Evolutionary conservation across 2,797 vertebrate genomes (phyloP), one percentile per base, ranked within the genome.

Genomic region (Alosa sapidissima): DNA sequence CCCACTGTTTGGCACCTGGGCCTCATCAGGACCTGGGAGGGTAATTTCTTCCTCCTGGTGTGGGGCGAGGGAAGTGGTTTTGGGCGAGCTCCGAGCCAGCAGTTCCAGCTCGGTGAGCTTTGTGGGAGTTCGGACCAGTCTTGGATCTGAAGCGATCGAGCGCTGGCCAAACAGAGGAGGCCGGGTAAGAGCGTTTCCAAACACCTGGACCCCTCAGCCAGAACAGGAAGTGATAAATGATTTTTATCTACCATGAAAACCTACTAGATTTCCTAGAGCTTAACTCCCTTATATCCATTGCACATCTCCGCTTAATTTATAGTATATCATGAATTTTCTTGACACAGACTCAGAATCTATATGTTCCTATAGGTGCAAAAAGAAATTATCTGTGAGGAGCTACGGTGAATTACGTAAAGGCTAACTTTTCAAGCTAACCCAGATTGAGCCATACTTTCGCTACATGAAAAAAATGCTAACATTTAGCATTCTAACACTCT

Each of bases 81-180:
- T 78, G 75, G 85, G 82, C 85, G 51, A 87, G 87, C 51, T 86
- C 83, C 85, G 81, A 75, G 72, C 72, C 19, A 86, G 85, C 65
- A 36, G 84, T 84, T 87, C 52, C 60, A 85, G 87, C 86, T 88
- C 87, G 86, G 62, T 82, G 54, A 65, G 52, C 87, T 84, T 90
- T 88, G 84, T 84, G 81, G 84, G 82, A 84, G 81, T 72, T 82
- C 81, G 81, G 54, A 55, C 45, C 19, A 58, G 84, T 81, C 81
- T 83, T 49, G 85, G 83, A 84, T 82, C 24, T n/a, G 19, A 24
- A 81, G 60, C 24, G 78, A 75, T 87, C 84, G 87, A 86, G 86
- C 83, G 28, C 68, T 75, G 68, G 68, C 68, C 14, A 16, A 75
- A 45, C 68, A 41, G 13, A 75, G 68, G 68, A 75, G 68, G 68